phyloP scores from a whole-genome alignment of 1,140 invertebrate species.

The Oedothorax gibbosus region DNA sequence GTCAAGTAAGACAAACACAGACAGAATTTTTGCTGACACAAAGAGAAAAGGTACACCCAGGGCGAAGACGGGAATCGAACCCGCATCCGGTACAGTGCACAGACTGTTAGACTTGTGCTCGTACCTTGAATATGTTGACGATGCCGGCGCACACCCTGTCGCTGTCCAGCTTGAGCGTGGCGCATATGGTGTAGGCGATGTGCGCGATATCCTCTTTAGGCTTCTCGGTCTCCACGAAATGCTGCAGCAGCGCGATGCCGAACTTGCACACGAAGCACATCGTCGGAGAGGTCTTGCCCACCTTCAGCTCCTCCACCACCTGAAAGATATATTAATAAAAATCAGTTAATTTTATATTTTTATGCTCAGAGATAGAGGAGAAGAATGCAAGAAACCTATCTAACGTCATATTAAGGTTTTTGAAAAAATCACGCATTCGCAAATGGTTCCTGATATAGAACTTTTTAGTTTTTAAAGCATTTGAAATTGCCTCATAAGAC shows the following conservation, averaged over 20 bases:
- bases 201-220: conserved; percentile 60
- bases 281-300: conserved; percentile 49
- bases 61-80: too few species aligned
- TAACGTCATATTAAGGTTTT: too few species aligned
- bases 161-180: conserved; percentile 58
- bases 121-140: conserved; percentile 60
- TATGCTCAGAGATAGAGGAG: neutral
- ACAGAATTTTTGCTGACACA: too few species aligned
- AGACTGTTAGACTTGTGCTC: too few species aligned
- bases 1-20: too few species aligned
- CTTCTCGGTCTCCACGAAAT: conserved; percentile 62
- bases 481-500: too few species aligned
- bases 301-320: conserved; percentile 60
- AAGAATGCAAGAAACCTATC: too few species aligned
- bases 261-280: conserved; percentile 63
- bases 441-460: too few species aligned
- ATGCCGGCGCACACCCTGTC: conserved; percentile 61
- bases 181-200: conserved; percentile 61
- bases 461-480: too few species aligned
- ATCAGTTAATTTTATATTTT: neutral
- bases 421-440: too few species aligned
- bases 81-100: too few species aligned
- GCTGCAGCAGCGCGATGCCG: conserved; percentile 60
- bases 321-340: neutral
- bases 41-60: too few species aligned